phyloP scores from a whole-genome alignment of 1,140 invertebrate species.

The Saxidomus purpurata region DNA sequence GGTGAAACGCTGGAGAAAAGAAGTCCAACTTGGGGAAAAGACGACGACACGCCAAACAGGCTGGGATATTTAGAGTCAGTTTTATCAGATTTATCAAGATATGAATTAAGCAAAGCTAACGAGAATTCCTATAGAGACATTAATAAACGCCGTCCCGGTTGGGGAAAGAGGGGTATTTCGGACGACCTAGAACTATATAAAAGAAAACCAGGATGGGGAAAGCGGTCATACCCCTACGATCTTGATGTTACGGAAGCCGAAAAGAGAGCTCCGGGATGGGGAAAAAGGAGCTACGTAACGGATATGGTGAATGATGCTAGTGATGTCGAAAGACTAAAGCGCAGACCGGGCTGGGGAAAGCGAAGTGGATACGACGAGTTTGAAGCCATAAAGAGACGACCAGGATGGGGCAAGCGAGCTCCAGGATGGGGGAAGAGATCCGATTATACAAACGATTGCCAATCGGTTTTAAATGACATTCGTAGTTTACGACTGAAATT shows the following conservation, averaged over 20 bases:
- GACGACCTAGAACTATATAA: conserved; percentile 67
- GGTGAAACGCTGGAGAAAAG: conserved; percentile 65
- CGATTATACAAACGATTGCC: conserved; percentile 2
- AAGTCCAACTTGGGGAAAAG: conserved; percentile 70
- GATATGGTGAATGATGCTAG: background rate
- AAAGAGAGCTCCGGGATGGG: conserved; percentile 67
- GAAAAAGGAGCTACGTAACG: conserved; percentile 46
- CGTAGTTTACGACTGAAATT: conserved; percentile 51
- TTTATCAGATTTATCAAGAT: conserved; percentile 54
- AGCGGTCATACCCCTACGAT: conserved; percentile 44
- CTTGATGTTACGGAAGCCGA: conserved; percentile 38
- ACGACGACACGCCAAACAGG: conserved; percentile 48
- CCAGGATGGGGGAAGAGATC: conserved; percentile 72
- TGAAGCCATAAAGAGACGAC: conserved; percentile 61
- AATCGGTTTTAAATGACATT: conserved; percentile 39
- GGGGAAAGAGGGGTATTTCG: conserved; percentile 65
- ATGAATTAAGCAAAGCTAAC: conserved; percentile 47
- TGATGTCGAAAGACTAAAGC: conserved; percentile 43
- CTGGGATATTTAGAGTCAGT: conserved; percentile 68
- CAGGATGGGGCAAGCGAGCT: conserved; percentile 73
- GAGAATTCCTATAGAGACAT: conserved; percentile 40
- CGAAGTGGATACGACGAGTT: conserved; percentile 42
- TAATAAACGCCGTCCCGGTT: conserved; percentile 74
- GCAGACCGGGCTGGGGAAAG: conserved; percentile 68
- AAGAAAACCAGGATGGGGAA: conserved; percentile 75